These are phyloP conservation scores for Xestia xanthographa DNA, from an alignment of 2,888 invertebrate species.

Conservation along the genomic window DNA sequence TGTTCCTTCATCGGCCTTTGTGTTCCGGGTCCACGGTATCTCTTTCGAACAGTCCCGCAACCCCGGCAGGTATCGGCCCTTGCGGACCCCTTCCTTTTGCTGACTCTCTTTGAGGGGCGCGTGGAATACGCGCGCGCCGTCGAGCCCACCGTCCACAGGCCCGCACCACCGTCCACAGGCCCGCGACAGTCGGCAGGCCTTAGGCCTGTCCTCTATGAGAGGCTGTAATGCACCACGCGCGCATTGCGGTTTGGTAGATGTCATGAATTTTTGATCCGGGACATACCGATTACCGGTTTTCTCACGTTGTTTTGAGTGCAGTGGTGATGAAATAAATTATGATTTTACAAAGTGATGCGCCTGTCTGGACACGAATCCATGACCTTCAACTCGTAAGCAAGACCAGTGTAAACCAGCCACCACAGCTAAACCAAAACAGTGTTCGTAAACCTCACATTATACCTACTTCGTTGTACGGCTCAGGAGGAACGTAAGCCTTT, in stretches of 20 bases:
- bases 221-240: background rate
- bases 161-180: no score
- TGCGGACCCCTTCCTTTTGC: no score
- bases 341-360: background rate
- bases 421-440: background rate
- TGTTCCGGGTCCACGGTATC: no score
- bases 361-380: background rate
- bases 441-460: conserved; percentile 17
- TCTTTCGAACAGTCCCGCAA: no score
- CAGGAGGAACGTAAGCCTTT: conserved; percentile 22
- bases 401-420: background rate
- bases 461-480: conserved; percentile 20
- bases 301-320: background rate
- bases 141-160: no score
- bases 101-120: no score
- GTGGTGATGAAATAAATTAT: background rate
- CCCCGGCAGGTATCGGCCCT: no score
- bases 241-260: background rate
- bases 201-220: background rate
- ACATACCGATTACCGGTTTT: background rate
- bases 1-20: no score
- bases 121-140: no score
- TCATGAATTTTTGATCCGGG: background rate
- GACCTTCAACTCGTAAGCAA: background rate
- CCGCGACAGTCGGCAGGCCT: no score